A percentile compares a stretch with the other conserved stretches of the same genome.
Evolutionary conservation across 1,140 invertebrate genomes (phyloP).

Genomic region (Drosophila ironensis): DNA sequence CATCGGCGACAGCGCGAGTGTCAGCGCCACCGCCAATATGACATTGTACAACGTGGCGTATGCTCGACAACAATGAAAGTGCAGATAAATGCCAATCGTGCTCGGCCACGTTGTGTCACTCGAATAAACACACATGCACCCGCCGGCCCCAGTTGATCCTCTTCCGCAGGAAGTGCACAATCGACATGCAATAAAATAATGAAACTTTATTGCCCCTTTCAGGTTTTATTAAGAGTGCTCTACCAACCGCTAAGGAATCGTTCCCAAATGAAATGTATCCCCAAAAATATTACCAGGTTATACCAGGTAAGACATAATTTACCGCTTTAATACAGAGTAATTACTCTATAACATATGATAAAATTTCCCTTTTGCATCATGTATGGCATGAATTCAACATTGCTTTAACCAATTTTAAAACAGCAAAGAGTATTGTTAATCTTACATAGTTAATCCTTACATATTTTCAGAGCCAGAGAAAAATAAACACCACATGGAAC

Average conservation of each 20-base stretch:
- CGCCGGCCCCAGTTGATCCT: neutral
- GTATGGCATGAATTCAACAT: too few relatives aligned
- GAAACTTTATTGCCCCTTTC: conserved; percentile 16
- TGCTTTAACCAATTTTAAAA: too few relatives aligned
- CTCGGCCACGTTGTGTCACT: conserved; percentile 31
- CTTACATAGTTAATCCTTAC: too few relatives aligned
- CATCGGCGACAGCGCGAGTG: conserved; percentile 9
- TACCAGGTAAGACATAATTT: too few relatives aligned
- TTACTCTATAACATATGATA: neutral
- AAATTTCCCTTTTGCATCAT: conserved; percentile 20
- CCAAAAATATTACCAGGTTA: too few relatives aligned
- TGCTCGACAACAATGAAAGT: conserved; percentile 36
- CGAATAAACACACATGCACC: neutral
- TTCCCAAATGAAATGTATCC: too few relatives aligned
- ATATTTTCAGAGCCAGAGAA: too few relatives aligned
- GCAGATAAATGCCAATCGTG: conserved; percentile 24
- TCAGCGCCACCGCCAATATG: conserved; percentile 26
- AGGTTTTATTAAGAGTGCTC: neutral
- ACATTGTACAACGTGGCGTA: conserved; percentile 49
- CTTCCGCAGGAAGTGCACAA: conserved; percentile 38
- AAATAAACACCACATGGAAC: too few relatives aligned
- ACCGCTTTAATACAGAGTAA: too few relatives aligned
- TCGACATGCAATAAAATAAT: conserved; percentile 50
- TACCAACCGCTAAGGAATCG: neutral
- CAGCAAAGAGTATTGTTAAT: too few relatives aligned